Conservation (phyloP, 2,888 invertebrate genomes). For the Lepidochitona cinerea region DNA sequence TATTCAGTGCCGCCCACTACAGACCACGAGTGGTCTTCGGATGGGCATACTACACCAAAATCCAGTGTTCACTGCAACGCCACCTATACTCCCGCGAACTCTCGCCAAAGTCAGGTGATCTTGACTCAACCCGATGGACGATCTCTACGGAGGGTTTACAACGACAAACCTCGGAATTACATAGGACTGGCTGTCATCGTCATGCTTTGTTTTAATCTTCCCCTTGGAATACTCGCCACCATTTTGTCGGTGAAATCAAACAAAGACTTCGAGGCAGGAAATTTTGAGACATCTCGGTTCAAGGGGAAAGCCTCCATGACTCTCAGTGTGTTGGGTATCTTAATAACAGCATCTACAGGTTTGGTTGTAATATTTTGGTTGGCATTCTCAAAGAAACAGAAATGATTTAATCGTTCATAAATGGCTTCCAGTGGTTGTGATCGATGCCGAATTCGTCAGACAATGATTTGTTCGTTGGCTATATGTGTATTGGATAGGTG, state of each 20-base stretch:
- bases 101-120: slow-evolving; percentile 19
- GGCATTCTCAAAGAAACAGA: slow-evolving; percentile 12
- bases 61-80: not conserved
- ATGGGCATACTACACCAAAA: not conserved
- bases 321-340: slow-evolving; percentile 30
- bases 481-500: no score
- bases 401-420: no score
- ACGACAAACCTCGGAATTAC: slow-evolving; percentile 27
- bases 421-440: no score
- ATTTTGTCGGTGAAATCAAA: slow-evolving; percentile 37
- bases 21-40: not conserved
- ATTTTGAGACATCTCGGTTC: slow-evolving; percentile 19
- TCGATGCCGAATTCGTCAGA: no score
- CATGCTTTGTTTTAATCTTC: slow-evolving; percentile 36
- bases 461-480: no score
- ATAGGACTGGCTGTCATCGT: slow-evolving; percentile 36
- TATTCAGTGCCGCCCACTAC: not conserved
- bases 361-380: slow-evolving; percentile 35
- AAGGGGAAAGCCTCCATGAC: slow-evolving; percentile 33
- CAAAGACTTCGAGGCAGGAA: slow-evolving; percentile 31
- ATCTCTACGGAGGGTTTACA: slow-evolving; percentile 18
- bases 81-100: not conserved
- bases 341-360: slow-evolving; percentile 23
- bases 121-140: slow-evolving; percentile 31
- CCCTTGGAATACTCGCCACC: slow-evolving; percentile 34